phyloP scores from a whole-genome alignment of 92 coral and sea anemone species.

The Metridium senile region DNA sequence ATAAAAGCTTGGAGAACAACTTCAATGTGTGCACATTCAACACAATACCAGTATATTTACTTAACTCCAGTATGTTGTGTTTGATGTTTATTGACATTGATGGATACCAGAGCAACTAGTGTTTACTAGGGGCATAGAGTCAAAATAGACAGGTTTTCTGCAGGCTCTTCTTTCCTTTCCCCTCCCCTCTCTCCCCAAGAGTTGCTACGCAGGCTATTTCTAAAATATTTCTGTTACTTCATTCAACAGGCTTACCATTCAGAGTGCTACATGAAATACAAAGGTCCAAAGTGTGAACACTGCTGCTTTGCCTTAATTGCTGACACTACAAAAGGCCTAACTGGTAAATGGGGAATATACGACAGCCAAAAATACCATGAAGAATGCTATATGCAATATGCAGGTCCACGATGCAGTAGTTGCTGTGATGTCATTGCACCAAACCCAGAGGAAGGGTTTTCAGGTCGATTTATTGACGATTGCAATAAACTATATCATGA shows the following conservation, averaged over 20 bases:
- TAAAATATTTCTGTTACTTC: neutral
- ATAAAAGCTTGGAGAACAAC: too few relatives aligned
- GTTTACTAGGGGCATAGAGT: too few relatives aligned
- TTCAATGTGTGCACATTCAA: too few relatives aligned
- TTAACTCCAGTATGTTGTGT: too few relatives aligned
- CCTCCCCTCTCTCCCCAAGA: neutral
- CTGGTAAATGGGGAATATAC: slow-evolving; percentile 94
- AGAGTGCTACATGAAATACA: slow-evolving; percentile 90
- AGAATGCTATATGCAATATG: slow-evolving; percentile 89
- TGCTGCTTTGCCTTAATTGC: slow-evolving; percentile 97
- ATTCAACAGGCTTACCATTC: slow-evolving; percentile 72
- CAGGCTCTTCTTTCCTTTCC: neutral
- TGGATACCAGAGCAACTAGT: too few relatives aligned
- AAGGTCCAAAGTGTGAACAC: slow-evolving; percentile 95
- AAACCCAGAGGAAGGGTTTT: slow-evolving; percentile 78
- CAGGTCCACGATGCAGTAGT: slow-evolving; percentile 93
- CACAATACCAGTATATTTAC: too few relatives aligned
- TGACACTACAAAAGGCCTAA: slow-evolving; percentile 74
- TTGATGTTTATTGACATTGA: too few relatives aligned
- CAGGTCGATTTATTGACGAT: slow-evolving; percentile 80
- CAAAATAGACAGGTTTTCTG: too few relatives aligned
- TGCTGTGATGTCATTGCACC: slow-evolving; percentile 93
- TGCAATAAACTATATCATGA: slow-evolving; percentile 82
- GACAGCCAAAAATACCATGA: slow-evolving; percentile 86
- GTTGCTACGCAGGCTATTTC: neutral